Evolutionary conservation across 2,797 vertebrate species (phyloP), one percentile per base, ranked within the genome.

Genomic region (Chloroceryle amazona): DNA sequence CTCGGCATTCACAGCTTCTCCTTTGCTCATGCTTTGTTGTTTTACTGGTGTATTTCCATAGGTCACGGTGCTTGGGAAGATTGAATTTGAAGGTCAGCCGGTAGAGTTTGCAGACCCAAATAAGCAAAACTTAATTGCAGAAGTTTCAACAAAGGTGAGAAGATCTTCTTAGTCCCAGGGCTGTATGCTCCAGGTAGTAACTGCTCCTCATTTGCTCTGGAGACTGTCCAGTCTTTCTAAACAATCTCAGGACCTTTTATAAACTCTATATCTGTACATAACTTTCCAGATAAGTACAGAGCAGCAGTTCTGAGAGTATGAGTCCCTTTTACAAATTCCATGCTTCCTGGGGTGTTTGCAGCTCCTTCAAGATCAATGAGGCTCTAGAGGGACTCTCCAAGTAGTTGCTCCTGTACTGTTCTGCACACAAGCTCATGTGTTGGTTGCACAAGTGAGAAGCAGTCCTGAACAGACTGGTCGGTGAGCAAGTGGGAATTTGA

Each of bases 51-150:
- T 78, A 78, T 96, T 96, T 97, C 75, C 94, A 92, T 96, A 99
- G 99, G 99, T 99, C n/a, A 99, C 98, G 0, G 96, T 99, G 87
- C 98, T 99, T 96, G 99, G 99, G 51, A 99, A 99, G 98, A 99
- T 99, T 96, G 99, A 99, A 97, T 99, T 99, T 98, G 99, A 99
- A 84, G 99, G 99, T 62, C 98, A 99, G 17, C 97, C 99, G 6
- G 96, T 99, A 89, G 98, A 99, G 67, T 99, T 99, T 94, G 93
- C 89, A 67, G 99, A 99, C 95, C 99, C 99, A 92, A 99, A 99
- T 94, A 97, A 98, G 63, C 97, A 97, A 86, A 99, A 99, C 95
- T 97, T 99, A 79, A 97, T 99, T 88, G 98, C 98, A 60, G 99
- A 99, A 88, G 99, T 99, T 95, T 99, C 99, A 93, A 99, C 99